Evolutionary conservation across 2,797 vertebrate species (phyloP), one percentile per base, ranked within the genome.

Genomic region (Anomalospiza imberbis): DNA sequence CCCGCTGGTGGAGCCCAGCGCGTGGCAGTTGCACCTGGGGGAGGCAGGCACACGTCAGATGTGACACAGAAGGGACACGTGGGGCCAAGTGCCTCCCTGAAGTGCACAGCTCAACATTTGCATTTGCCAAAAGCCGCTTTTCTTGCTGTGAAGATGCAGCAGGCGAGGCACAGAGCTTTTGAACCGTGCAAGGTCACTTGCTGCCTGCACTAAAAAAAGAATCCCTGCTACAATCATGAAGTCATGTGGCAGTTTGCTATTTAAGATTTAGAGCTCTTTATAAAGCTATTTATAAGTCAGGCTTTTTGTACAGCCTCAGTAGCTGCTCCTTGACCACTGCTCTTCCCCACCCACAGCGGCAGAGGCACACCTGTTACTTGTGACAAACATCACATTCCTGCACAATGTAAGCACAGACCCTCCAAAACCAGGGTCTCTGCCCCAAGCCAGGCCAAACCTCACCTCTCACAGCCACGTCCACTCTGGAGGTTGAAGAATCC

Each of bases 401-500:
- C 10, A 45, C 12, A 19, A 34, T 7, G 20, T 42, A 65, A 83
- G 29, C 14, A 63, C 31, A 76, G 53, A 57, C 0, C 3, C 21
- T 5, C 31, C 31, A 34, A 68, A 72, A 40, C 2, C 29, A 53
- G 20, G n/a, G 40, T 47, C 26, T 42, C 20, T 62, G 11, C 38
- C 62, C 15, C 6, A 6, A 44, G 25, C 5, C 13, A 54, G 83
- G 36, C 45, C 9, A 4, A 71, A 24, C 4, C 28, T 97, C 82
- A 99, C 99, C 99, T 97, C 93, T 99, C 98, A 42, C 99, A 99
- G 97, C 99, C 99, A 2, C 66, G 96, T 36, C 98, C 97, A 0
- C 99, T 99, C 95, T 97, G 98, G 62, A 99, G 98, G 97, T 99
- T 99, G 98, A 98, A 99, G 97, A 98, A 99, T 19, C 99, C 99